Evolutionary conservation across 2,797 vertebrate genomes (phyloP).

Genomic region (Sciurus carolinensis): DNA sequence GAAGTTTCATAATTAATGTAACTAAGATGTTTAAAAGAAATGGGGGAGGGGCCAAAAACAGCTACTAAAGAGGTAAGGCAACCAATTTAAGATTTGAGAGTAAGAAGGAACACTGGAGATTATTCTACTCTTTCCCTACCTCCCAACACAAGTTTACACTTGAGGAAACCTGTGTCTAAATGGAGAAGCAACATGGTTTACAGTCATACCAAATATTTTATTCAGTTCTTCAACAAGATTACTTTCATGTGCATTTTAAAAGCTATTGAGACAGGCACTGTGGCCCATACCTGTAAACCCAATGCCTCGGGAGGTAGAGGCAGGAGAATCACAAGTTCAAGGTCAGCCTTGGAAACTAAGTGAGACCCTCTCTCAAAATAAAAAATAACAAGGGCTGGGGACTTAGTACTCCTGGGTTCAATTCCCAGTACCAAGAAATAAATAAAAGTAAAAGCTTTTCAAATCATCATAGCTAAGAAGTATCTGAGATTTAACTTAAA

Average conservation of each 20-base stretch:
- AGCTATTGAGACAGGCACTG: background rate
- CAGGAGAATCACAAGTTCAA: no score
- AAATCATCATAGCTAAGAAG: conserved; percentile 6
- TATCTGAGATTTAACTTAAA: conserved; percentile 19
- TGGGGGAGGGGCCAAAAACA: background rate
- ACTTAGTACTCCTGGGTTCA: no score
- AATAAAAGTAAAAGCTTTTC: background rate
- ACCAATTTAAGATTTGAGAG: background rate
- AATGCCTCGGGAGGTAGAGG: no score
- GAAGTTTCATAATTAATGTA: background rate
- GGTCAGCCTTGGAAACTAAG: no score
- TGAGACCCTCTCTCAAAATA: no score
- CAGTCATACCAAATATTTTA: background rate
- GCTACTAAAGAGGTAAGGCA: background rate
- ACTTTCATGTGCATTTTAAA: background rate
- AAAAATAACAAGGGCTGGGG: no score
- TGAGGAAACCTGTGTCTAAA: background rate
- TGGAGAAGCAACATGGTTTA: background rate
- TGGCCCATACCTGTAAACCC: no score
- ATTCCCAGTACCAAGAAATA: no score
- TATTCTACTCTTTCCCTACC: background rate
- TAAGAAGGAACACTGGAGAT: background rate
- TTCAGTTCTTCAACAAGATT: background rate
- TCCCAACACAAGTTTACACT: background rate
- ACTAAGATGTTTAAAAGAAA: conserved; percentile 45